Conservation (phyloP, 92 coral and sea anemone species). For the Umimayanthus kanabou region DNA sequence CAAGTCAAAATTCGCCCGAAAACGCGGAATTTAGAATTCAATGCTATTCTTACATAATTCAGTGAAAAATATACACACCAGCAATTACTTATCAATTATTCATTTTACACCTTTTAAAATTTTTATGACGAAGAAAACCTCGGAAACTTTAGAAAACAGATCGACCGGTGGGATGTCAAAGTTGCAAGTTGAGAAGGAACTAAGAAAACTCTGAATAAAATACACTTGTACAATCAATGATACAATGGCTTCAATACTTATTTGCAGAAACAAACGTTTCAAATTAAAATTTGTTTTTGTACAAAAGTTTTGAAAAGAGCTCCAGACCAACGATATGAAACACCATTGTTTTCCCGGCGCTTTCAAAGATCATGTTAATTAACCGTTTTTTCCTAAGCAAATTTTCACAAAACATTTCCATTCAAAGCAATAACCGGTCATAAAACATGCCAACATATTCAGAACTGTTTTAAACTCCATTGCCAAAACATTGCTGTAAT, state of each 20-base stretch:
- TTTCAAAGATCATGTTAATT: conserved; percentile 13
- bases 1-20: background rate
- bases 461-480: conserved; percentile 20
- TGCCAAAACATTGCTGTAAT: conserved; percentile 11
- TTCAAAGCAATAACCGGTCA: background rate
- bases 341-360: background rate
- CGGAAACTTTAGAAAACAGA: background rate
- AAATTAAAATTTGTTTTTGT: too few relatives aligned
- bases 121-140: background rate
- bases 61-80: background rate
- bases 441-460: background rate
- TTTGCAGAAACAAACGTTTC: too few relatives aligned
- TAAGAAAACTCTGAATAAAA: too few relatives aligned
- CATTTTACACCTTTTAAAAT: background rate
- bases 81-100: background rate
- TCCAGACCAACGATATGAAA: background rate
- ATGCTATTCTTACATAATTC: background rate
- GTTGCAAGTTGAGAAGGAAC: background rate
- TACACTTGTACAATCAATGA: too few relatives aligned
- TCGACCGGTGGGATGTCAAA: too few relatives aligned
- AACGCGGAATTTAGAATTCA: background rate
- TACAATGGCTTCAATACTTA: too few relatives aligned
- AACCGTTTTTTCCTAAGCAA: conserved; percentile 4
- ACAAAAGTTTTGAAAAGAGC: background rate
- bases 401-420: background rate